Evolutionary conservation across 2,888 invertebrate species (phyloP).

Genomic region (Gari tellinella): DNA sequence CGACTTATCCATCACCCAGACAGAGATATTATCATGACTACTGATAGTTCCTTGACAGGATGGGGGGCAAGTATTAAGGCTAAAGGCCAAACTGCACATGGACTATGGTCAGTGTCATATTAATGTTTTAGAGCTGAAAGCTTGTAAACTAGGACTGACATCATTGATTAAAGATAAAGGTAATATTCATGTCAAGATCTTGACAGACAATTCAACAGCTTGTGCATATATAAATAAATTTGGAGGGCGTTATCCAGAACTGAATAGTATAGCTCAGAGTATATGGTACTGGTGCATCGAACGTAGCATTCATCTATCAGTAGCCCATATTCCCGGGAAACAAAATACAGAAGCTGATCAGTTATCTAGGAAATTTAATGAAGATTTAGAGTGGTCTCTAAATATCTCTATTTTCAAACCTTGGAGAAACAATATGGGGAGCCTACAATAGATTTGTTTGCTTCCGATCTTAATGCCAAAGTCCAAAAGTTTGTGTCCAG

Average conservation of each 20-base stretch:
- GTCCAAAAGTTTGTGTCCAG: too few relatives aligned
- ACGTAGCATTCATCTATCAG: conserved; percentile 22
- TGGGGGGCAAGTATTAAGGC: conserved; percentile 22
- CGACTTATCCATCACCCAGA: neutral
- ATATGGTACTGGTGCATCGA: conserved; percentile 24
- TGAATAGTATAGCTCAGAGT: neutral
- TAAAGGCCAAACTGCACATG: neutral
- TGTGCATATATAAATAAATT: conserved; percentile 33
- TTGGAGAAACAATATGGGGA: too few relatives aligned
- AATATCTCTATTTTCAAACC: too few relatives aligned
- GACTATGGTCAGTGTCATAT: conserved; percentile 27
- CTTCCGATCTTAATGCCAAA: conserved; percentile 8
- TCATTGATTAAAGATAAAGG: conserved; percentile 1
- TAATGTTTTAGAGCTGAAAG: conserved; percentile 34
- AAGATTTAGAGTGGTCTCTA: conserved; percentile 51
- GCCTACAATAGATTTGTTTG: conserved; percentile 32
- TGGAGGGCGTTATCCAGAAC: conserved; percentile 9
- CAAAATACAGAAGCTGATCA: conserved; percentile 35
- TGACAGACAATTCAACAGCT: conserved; percentile 32
- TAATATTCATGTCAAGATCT: conserved; percentile 16
- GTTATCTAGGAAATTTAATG: conserved; percentile 34
- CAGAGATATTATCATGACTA: conserved; percentile 4
- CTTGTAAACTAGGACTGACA: conserved; percentile 18
- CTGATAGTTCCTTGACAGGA: conserved; percentile 13
- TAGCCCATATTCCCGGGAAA: conserved; percentile 39